Conservation (phyloP, 2,888 invertebrate species). For the Scaptomyza tumidula region DNA sequence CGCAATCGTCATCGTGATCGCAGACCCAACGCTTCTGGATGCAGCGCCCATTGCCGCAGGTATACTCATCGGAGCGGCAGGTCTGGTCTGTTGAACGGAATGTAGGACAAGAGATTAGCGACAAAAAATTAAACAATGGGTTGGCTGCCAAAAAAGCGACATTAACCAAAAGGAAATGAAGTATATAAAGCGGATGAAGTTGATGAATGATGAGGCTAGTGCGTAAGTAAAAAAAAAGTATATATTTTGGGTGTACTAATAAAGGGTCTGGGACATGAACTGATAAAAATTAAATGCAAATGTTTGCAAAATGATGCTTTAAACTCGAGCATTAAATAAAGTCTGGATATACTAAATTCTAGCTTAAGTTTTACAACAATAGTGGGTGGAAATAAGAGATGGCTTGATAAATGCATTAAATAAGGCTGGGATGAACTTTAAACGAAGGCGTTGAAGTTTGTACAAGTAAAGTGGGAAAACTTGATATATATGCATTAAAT, state of each 20-base stretch:
- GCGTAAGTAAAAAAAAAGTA: slow-evolving; percentile 20
- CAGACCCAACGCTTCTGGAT: slow-evolving; percentile 95
- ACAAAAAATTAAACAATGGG: slow-evolving; percentile 15
- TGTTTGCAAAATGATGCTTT: neutral
- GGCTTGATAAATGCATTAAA: neutral
- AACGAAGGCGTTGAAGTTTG: neutral
- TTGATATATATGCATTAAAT: neutral
- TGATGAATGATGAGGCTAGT: slow-evolving; percentile 44
- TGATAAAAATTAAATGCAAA: slow-evolving; percentile 22
- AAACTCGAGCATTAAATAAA: neutral
- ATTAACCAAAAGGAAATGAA: slow-evolving; percentile 52
- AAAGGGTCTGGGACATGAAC: neutral
- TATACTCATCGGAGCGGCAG: slow-evolving; percentile 96
- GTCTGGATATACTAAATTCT: too few species aligned
- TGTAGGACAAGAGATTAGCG: slow-evolving; percentile 46
- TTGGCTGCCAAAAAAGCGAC: slow-evolving; percentile 2
- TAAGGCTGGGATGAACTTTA: neutral
- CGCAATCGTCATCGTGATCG: slow-evolving; percentile 94
- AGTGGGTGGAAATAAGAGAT: neutral
- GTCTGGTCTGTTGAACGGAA: slow-evolving; percentile 89
- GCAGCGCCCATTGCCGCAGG: slow-evolving; percentile 95
- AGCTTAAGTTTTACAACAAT: neutral
- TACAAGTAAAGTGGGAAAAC: neutral
- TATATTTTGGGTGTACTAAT: neutral
- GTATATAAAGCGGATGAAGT: slow-evolving; percentile 27